Base-by-base conservation (phyloP, 2,113 vertebrate genomes). In the Archocentrus centrarchus region DNA sequence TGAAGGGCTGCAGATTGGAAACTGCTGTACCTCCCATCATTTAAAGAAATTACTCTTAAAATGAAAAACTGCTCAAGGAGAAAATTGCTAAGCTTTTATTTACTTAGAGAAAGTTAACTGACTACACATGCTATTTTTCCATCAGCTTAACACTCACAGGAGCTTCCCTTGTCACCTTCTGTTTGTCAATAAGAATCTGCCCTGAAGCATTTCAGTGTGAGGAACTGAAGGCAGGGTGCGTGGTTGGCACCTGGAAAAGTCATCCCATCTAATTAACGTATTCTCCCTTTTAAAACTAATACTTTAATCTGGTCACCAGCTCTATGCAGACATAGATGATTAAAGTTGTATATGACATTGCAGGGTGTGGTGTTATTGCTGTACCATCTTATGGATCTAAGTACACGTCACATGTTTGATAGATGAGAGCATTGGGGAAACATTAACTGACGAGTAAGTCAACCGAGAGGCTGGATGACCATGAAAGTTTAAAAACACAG, bases 1-100 rank as follows among this genome's bases (percentile, higher is more conserved):
- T 93, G 93, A 93, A 87, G 81, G 92, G 85, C 82, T 85, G 50
- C 82, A 82, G 86, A 84, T 85, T 82, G 76, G 64, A 90, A 91
- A 83, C 87, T 50, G 77, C 79, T 82, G 18, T 37, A 57, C 44
- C 64, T 55, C 82, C 81, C 88, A 87, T 92, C 90, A 86, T 91
- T 92, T 87, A 62, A 84, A 88, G 77, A 92, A 87, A 89, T 91
- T 70, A 81, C 87, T 59, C 58, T 88, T 83, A 82, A 84, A 89
- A 89, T 90, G 76, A 88, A 88, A 88, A 90, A 87, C 78, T 82
- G 41, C 61, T 50, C 22, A 20, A 59, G 58, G 39, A 60, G 63
- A 84, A 81, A 59, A 57, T 77, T 61, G 35, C 79, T 27, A 50
- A 86, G 27, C 79, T 75, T 93, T 83, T 60, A 87, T 91, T 83